Evolutionary conservation across 2,888 invertebrate species (phyloP).

Genomic region (Ophion ellenae): DNA sequence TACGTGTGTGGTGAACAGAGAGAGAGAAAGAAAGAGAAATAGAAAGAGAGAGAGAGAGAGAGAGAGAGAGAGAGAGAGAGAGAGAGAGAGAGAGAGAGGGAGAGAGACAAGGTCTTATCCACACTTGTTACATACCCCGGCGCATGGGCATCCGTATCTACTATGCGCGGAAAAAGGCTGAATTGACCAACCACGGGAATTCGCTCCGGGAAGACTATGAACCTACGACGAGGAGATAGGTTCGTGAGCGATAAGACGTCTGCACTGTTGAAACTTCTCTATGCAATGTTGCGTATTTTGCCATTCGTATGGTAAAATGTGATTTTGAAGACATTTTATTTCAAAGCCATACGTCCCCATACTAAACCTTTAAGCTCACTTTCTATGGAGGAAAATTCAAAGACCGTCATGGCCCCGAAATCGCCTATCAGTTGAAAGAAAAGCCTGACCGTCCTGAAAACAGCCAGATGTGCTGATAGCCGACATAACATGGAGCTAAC

Average conservation of each 20-base stretch:
- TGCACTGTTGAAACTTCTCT: slow-evolving; percentile 18
- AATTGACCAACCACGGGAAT: slow-evolving; percentile 51
- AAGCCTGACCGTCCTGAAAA: background rate
- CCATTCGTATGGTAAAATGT: background rate
- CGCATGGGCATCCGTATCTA: slow-evolving; percentile 10
- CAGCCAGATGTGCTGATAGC: background rate
- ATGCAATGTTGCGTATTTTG: background rate
- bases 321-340: background rate
- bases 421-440: background rate
- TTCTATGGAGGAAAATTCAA: no score
- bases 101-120: slow-evolving; percentile 33
- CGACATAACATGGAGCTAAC: background rate
- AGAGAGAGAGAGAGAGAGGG: background rate
- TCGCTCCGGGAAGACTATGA: slow-evolving; percentile 46
- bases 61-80: slow-evolving; percentile 3
- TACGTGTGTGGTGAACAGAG: slow-evolving; percentile 37
- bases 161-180: slow-evolving; percentile 43
- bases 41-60: background rate
- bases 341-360: background rate
- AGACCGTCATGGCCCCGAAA: background rate
- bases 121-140: slow-evolving; percentile 17
- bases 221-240: slow-evolving; percentile 27
- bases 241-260: slow-evolving; percentile 55
- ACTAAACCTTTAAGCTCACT: no score
- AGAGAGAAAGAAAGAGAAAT: background rate